Evolutionary conservation across 2,888 invertebrate genomes (phyloP).

Genomic region (Archips xylosteana): DNA sequence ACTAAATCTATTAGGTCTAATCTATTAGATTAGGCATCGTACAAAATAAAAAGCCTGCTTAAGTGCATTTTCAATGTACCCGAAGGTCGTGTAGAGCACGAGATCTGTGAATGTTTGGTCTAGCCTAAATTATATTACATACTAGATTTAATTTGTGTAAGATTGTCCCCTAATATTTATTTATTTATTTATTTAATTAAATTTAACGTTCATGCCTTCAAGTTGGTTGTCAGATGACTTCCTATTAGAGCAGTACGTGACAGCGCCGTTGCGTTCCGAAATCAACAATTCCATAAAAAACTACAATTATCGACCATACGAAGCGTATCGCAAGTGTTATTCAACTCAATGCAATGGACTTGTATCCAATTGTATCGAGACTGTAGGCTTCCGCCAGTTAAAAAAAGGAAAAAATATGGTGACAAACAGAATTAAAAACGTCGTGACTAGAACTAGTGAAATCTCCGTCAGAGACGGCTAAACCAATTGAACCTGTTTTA

Average conservation of each 20-base stretch:
- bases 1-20: no score
- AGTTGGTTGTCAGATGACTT: conserved; percentile 25
- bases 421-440: conserved; percentile 33
- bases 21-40: no score
- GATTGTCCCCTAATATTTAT: no score
- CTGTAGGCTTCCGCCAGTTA: conserved; percentile 34
- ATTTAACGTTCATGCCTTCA: conserved; percentile 10
- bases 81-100: no score
- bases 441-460: conserved; percentile 40
- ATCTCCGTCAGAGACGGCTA: conserved; percentile 27
- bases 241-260: conserved; percentile 34
- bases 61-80: no score
- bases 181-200: conserved; percentile 12
- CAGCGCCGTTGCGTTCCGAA: not conserved
- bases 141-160: no score
- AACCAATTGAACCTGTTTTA: conserved; percentile 30
- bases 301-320: conserved; percentile 31
- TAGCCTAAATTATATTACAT: no score
- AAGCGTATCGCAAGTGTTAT: conserved; percentile 35
- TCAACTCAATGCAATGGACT: conserved; percentile 32
- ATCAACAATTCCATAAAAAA: conserved; percentile 21
- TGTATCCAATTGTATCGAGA: conserved; percentile 39
- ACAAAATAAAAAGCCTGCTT: no score
- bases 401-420: conserved; percentile 27
- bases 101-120: no score